Evolutionary conservation across 2,888 invertebrate species (phyloP).

Genomic region (Chrysotoxum bicinctum): DNA sequence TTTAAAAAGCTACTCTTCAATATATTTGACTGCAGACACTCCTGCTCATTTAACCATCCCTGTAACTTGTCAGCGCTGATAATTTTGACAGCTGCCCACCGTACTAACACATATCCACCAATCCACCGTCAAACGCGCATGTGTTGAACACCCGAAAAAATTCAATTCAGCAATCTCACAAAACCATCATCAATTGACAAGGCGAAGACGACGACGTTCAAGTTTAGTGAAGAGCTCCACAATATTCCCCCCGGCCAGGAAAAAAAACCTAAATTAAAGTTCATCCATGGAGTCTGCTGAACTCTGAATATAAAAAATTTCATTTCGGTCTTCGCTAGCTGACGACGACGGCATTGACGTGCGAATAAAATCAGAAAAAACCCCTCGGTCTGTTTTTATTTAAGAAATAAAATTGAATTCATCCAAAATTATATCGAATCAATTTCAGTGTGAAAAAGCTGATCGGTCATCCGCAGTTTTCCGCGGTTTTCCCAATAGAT

Average conservation of each 20-base stretch:
- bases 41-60: conserved; percentile 1
- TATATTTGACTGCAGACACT: not conserved
- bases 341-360: conserved; percentile 58
- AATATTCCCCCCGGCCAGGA: conserved; percentile 36
- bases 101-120: conserved; percentile 1
- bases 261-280: conserved; percentile 40
- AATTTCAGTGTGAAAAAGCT: conserved; percentile 12
- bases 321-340: conserved; percentile 69
- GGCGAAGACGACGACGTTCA: conserved; percentile 32
- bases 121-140: conserved; percentile 65
- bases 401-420: conserved; percentile 20
- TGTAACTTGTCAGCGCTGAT: conserved; percentile 36
- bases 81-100: conserved; percentile 39
- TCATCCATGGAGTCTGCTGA: conserved; percentile 57
- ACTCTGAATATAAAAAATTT: conserved; percentile 50
- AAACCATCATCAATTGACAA: conserved; percentile 4
- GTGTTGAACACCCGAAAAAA: conserved; percentile 73
- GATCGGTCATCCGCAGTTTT: conserved; percentile 18
- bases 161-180: conserved; percentile 14
- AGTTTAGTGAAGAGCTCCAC: conserved; percentile 55
- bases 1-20: not conserved
- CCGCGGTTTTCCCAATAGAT: conserved; percentile 39
- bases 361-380: conserved; percentile 13
- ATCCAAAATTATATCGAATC: conserved; percentile 32
- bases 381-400: conserved; percentile 25